Evolutionary conservation across 2,888 invertebrate species (phyloP), one percentile per base, ranked within the genome.

Genomic region (Lithophane socia): DNA sequence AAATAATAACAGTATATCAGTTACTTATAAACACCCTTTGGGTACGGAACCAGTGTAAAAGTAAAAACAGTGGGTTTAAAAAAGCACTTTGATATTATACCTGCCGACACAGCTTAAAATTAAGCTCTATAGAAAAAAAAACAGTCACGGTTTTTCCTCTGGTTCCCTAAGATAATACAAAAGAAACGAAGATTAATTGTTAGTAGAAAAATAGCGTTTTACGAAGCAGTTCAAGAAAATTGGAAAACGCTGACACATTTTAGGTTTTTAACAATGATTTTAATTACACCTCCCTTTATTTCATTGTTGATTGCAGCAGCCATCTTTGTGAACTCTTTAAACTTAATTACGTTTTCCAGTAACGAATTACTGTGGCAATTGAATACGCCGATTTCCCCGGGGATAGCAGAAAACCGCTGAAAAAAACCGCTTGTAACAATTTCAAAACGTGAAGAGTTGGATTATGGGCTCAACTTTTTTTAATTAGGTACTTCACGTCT

Each of bases 381-480:
- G 87, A 87, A 87, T 77, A 70, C 79, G 69, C 71, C 85, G 72
- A 87, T 87, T 86, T 86, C 86, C 87, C 85, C 3, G 65, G 68
- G 66, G 86, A 76, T 72, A 69, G 66, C 58, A 29, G 73, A 74
- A 75, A 75, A 85, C 79, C 73, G 67, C 56, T 80, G 73, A 75
- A 86, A 87, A 84, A 84, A 74, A 79, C 78, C 80, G 58, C 84
- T 80, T 77, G 80, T 79, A 76, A 84, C 84, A 87, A 84, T 83
- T 84, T 87, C 74, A 68, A 75, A 87, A 86, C 61, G 74, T 84
- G 87, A 86, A 87, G 80, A 85, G 87, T 85, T 83, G 84, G 73
- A 74, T 79, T 79, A 87, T 80, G 74, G 73, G 70, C 67, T 42
- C 56, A 73, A 84, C 79, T 87, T 87, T 84, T 85, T 87, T 86